Base-by-base conservation (phyloP, 37 sponge, comb jelly and placozoan genomes). In the Cliona cf. orientalis region DNA sequence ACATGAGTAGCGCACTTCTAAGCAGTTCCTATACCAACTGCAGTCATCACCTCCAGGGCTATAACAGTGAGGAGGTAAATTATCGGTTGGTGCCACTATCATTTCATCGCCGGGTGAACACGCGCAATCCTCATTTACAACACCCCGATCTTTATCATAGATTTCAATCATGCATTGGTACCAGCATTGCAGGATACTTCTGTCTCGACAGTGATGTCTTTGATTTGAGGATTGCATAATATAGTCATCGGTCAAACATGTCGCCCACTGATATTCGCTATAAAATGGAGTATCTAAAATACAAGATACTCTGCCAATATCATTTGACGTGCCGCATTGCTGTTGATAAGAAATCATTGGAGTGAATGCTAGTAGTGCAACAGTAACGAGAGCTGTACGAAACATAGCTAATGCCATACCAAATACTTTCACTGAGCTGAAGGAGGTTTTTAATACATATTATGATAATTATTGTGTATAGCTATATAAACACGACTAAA, bases 191-290 rank as follows among this genome's bases (percentile, higher is more conserved):
- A 7, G 34, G 17, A 65, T 74, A 41, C 34, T 23, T 4, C 2
- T 5, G 42, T 63, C 55, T 7, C 56, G 46, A 62, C 79, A 68
- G 1, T 37, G 9, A 64, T 70, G 80, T 2, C 41, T 0, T 19
- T 2, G 3, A 22, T 41, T 42, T 1, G 43, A 38, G 28, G 71
- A 6, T 68, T 59, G 71, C 40, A 23, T 38, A 1, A 86, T 69
- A 63, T 86, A 86, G 5, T 79, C 79, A 23, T 86, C 65, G 1
- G 87, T 79, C 63, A 86, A 33, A 56, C 87, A 86, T 44, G 87
- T 86, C 12, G 87, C 87, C 87, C 87, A 86, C 63, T 86, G 87
- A 35, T 69, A 69, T 35, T 46, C 45, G 12, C 44, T 42, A 28
- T 78, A 86, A 36, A 70, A 70, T 21, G 82, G 78, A n/a, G n/a